Evolutionary conservation across 1,140 invertebrate species (phyloP).

Genomic region (Drosophila ironensis): DNA sequence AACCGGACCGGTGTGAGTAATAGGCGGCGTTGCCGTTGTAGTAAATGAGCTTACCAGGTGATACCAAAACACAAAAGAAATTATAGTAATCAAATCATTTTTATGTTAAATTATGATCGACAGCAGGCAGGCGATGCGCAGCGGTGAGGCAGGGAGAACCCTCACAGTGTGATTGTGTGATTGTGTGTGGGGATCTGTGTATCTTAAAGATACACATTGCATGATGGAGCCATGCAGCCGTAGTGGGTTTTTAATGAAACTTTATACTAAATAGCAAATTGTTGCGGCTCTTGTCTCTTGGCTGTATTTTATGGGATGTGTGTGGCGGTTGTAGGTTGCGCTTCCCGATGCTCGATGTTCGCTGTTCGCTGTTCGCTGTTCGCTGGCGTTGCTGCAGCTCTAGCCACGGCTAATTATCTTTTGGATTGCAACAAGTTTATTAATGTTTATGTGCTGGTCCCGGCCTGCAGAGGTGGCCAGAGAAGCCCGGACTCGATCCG

Average conservation of each 20-base stretch:
- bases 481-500: neutral
- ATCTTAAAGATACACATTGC: slow-evolving; percentile 21
- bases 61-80: slow-evolving; percentile 81
- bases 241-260: slow-evolving; percentile 78
- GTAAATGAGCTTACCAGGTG: slow-evolving; percentile 80
- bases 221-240: slow-evolving; percentile 10
- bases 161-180: neutral
- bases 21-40: slow-evolving; percentile 79
- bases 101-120: slow-evolving; percentile 81
- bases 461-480: no score
- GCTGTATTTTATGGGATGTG: slow-evolving; percentile 30
- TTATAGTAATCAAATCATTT: slow-evolving; percentile 81
- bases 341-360: slow-evolving; percentile 5
- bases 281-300: slow-evolving; percentile 48
- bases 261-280: slow-evolving; percentile 81
- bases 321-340: slow-evolving; percentile 7
- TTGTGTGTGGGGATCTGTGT: slow-evolving; percentile 2
- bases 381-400: slow-evolving; percentile 39
- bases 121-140: slow-evolving; percentile 66
- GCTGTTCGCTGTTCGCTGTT: slow-evolving; percentile 17
- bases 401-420: slow-evolving; percentile 77
- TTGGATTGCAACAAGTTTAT: slow-evolving; percentile 80
- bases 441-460: slow-evolving; percentile 68
- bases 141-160: neutral
- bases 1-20: slow-evolving; percentile 68